Percentiles rank a stretch among this genome's conserved stretches.
These are phyloP conservation scores for Zaprionus ornatus DNA, from an alignment of 1,140 invertebrate genomes.

Conservation along the genomic window DNA sequence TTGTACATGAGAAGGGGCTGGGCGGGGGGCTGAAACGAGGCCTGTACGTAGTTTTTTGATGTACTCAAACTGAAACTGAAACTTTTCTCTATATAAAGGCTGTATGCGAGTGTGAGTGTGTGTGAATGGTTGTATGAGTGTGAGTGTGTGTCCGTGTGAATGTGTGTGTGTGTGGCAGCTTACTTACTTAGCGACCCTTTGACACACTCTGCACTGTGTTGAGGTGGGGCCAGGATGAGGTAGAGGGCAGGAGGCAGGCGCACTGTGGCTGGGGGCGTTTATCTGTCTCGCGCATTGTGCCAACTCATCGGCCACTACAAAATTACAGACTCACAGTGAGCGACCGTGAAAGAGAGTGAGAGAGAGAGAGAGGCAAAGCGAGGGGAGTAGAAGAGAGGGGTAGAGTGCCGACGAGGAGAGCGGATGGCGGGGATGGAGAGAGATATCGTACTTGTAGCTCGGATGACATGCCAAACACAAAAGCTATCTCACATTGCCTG, in stretches of 20 bases:
- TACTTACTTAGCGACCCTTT: conserved; percentile 72
- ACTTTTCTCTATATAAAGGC: conserved; percentile 41
- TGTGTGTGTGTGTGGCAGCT: conserved; percentile 46
- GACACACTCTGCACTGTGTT: conserved; percentile 48
- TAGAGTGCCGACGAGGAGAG: not conserved
- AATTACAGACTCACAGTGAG: conserved; percentile 16
- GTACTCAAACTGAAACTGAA: conserved; percentile 59
- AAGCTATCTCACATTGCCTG: conserved; percentile 55
- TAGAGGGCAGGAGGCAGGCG: not conserved
- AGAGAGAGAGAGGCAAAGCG: conserved; percentile 7
- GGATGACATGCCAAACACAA: conserved; percentile 70
- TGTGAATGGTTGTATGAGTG: no score
- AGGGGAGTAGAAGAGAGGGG: not conserved
- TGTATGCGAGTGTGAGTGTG: not conserved
- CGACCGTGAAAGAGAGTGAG: not conserved
- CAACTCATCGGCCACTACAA: conserved; percentile 65
- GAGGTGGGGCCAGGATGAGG: not conserved
- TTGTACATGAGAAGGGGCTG: not conserved
- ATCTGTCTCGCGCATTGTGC: conserved; percentile 68
- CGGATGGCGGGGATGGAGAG: conserved; percentile 8
- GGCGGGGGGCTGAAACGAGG: not conserved
- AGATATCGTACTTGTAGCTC: conserved; percentile 44
- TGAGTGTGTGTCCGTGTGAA: conserved; percentile 4
- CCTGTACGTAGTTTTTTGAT: conserved; percentile 57
- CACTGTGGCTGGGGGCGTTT: conserved; percentile 38